These are phyloP conservation scores for Drosophila emarginata DNA, from an alignment of 2,888 invertebrate genomes.

Conservation along the genomic window DNA sequence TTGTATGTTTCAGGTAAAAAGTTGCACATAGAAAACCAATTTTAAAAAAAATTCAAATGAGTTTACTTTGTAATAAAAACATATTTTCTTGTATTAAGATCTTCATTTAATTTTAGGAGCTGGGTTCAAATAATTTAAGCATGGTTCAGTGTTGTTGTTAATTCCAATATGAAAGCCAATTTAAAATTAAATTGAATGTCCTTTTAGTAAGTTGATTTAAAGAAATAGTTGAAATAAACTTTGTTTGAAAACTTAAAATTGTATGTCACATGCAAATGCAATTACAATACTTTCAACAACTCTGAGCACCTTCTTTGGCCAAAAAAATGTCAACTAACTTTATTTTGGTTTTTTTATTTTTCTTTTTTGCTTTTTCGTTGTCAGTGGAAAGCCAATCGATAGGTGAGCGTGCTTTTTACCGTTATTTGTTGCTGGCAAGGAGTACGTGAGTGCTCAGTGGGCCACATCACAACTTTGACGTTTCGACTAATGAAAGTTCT, in stretches of 20 bases:
- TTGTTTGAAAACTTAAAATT: not conserved
- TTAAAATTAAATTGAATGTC: not conserved
- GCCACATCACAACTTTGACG: slow-evolving; percentile 59
- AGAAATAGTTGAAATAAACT: not conserved
- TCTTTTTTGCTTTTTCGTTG: slow-evolving; percentile 22
- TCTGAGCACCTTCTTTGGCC: slow-evolving; percentile 8
- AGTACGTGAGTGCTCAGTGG: slow-evolving; percentile 27
- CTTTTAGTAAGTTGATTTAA: not conserved
- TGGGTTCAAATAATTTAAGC: no score
- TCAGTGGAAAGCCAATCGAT: slow-evolving; percentile 44
- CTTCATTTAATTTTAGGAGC: no score
- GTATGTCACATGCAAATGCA: slow-evolving; percentile 60
- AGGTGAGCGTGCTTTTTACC: slow-evolving; percentile 12
- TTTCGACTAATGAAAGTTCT: slow-evolving; percentile 68
- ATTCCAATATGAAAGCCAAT: no score
- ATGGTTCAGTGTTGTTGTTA: no score
- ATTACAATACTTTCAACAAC: slow-evolving; percentile 35
- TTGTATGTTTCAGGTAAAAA: no score
- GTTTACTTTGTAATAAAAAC: no score
- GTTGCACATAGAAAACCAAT: no score
- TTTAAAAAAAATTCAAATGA: no score
- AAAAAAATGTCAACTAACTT: slow-evolving; percentile 25
- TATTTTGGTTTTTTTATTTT: slow-evolving; percentile 15
- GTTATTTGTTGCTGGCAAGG: slow-evolving; percentile 24
- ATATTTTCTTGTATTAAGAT: no score